phyloP scores from a whole-genome alignment of 1,140 invertebrate species.

The Chironomus striatipennis region DNA sequence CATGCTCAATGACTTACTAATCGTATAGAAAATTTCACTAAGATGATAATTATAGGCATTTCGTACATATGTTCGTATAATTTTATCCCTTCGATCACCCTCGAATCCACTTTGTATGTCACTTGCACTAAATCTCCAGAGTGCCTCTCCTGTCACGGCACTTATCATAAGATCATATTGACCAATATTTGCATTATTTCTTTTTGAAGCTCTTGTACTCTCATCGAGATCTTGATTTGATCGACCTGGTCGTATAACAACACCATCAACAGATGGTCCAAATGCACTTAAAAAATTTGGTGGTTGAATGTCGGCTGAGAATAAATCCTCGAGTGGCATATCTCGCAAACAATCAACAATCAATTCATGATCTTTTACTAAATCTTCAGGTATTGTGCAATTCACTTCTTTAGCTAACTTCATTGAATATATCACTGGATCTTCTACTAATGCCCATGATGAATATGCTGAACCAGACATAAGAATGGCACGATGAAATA shows the following conservation, averaged over 20 bases:
- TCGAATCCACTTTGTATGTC: constrained; percentile 85
- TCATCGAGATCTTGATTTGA: constrained; percentile 51
- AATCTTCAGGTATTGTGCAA: constrained; percentile 71
- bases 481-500: constrained; percentile 85
- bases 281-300: constrained; percentile 79
- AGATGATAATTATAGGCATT: constrained; percentile 92
- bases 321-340: constrained; percentile 64
- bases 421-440: constrained; percentile 76
- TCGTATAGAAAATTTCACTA: constrained; percentile 94
- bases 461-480: constrained; percentile 88
- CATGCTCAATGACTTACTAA: constrained; percentile 36
- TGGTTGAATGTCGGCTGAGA: constrained; percentile 66
- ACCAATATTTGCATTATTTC: constrained; percentile 29
- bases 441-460: constrained; percentile 87
- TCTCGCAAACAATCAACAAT: constrained; percentile 75
- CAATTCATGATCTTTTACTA: constrained; percentile 65
- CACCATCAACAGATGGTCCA: constrained; percentile 59
- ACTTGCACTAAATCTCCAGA: constrained; percentile 70
- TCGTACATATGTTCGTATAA: constrained; percentile 85
- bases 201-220: constrained; percentile 41
- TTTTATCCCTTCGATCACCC: constrained; percentile 77
- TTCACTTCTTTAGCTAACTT: constrained; percentile 77
- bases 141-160: constrained; percentile 72
- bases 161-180: constrained; percentile 75
- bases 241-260: constrained; percentile 42